These are phyloP conservation scores for Oncorhynchus tshawytscha DNA, from an alignment of 2,113 vertebrate genomes.

Conservation along the genomic window DNA sequence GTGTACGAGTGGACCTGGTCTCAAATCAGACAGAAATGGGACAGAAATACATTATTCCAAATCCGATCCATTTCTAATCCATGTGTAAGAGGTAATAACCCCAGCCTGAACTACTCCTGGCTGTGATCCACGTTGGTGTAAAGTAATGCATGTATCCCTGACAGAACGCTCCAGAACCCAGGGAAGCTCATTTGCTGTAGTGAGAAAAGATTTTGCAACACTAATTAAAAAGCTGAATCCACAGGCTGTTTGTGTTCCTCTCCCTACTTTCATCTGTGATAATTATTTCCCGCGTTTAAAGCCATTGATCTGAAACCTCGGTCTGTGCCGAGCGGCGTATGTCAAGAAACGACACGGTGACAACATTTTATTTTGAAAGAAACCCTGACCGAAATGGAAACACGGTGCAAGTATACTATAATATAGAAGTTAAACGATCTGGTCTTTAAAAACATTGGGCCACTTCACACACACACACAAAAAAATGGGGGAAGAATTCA, in stretches of 20 bases:
- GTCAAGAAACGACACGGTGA: not conserved
- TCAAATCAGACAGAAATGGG: too few relatives aligned
- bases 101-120: too few relatives aligned
- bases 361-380: not conserved
- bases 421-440: not conserved
- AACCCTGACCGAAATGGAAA: not conserved
- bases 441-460: conserved; percentile 31
- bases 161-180: conserved; percentile 7
- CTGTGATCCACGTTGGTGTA: too few relatives aligned
- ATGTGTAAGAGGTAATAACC: too few relatives aligned
- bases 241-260: conserved; percentile 51
- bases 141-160: not conserved
- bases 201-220: conserved; percentile 34
- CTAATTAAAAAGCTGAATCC: conserved; percentile 63
- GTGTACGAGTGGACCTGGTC: too few relatives aligned
- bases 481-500: conserved; percentile 12
- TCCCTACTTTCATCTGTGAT: conserved; percentile 56
- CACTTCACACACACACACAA: not conserved
- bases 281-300: conserved; percentile 59
- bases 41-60: too few relatives aligned
- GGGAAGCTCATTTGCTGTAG: conserved; percentile 50
- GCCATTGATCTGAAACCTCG: conserved; percentile 56
- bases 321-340: not conserved
- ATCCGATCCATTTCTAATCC: too few relatives aligned
- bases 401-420: not conserved